Conservation (phyloP, 2,797 vertebrate genomes). For the Melanotaenia maccullochi region DNA sequence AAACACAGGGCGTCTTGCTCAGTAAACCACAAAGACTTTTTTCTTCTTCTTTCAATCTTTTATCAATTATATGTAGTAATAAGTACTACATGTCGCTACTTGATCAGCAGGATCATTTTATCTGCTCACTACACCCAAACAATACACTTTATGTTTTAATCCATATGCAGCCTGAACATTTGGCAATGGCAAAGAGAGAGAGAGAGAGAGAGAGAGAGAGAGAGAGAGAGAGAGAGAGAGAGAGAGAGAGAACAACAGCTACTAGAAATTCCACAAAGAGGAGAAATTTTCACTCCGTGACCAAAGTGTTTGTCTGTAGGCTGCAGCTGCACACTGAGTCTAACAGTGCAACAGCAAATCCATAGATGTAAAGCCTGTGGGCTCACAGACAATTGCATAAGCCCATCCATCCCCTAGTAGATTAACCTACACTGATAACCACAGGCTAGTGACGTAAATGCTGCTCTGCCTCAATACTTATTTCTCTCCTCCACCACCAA, state of each 20-base stretch:
- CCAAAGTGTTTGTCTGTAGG: constrained; percentile 48
- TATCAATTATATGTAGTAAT: constrained; percentile 14
- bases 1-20: neutral
- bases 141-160: constrained; percentile 39
- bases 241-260: neutral
- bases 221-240: neutral
- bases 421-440: constrained; percentile 80
- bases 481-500: constrained; percentile 34
- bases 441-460: constrained; percentile 78
- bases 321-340: constrained; percentile 55
- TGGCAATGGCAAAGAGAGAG: constrained; percentile 16
- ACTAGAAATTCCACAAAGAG: constrained; percentile 31
- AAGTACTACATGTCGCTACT: constrained; percentile 28
- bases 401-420: constrained; percentile 67
- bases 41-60: constrained; percentile 1
- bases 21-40: constrained; percentile 23
- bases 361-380: constrained; percentile 72
- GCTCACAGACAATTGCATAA: constrained; percentile 84
- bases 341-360: constrained; percentile 74
- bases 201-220: neutral
- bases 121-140: constrained; percentile 42
- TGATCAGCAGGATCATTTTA: constrained; percentile 39
- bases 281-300: constrained; percentile 48
- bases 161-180: constrained; percentile 25
- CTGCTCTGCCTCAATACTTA: constrained; percentile 50